Percentiles rank a stretch among this genome's conserved stretches.
These are phyloP conservation scores for Sitodiplosis mosellana DNA, from an alignment of 1,140 invertebrate genomes.

Conservation along the genomic window DNA sequence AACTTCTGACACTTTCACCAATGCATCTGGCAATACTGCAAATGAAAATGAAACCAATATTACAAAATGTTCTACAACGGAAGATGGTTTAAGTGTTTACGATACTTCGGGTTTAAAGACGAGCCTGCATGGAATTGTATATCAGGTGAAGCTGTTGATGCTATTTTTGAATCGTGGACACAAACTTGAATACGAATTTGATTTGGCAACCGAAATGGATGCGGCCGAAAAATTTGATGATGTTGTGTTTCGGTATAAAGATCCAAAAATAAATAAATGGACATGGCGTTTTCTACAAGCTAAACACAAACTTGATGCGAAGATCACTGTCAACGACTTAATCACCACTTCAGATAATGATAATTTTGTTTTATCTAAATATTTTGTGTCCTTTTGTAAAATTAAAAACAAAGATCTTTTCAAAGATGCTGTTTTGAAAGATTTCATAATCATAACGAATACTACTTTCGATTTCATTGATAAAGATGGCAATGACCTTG, in stretches of 20 bases:
- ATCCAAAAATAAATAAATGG: background rate
- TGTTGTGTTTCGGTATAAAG: constrained; percentile 3
- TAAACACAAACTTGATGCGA: background rate
- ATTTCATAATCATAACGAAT: no score
- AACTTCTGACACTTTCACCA: no score
- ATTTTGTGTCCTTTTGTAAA: background rate
- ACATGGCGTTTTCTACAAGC: background rate
- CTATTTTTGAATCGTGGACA: constrained; percentile 1
- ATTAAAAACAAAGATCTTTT: background rate
- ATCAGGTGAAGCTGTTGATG: constrained; percentile 6
- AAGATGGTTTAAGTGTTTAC: no score
- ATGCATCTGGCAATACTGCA: no score
- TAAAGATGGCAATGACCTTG: no score
- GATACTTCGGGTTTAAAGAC: constrained; percentile 5
- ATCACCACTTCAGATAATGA: background rate
- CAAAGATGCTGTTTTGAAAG: background rate
- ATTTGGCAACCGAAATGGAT: constrained; percentile 7
- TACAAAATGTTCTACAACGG: no score
- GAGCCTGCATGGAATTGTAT: constrained; percentile 5
- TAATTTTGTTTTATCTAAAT: background rate
- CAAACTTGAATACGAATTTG: background rate
- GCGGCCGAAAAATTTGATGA: constrained; percentile 9
- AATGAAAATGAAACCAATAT: no score
- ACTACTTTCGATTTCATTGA: no score
- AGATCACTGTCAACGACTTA: background rate